Evolutionary conservation across 2,113 vertebrate genomes (phyloP), one percentile per base, ranked within the genome.

Genomic region (Hippolais icterina): DNA sequence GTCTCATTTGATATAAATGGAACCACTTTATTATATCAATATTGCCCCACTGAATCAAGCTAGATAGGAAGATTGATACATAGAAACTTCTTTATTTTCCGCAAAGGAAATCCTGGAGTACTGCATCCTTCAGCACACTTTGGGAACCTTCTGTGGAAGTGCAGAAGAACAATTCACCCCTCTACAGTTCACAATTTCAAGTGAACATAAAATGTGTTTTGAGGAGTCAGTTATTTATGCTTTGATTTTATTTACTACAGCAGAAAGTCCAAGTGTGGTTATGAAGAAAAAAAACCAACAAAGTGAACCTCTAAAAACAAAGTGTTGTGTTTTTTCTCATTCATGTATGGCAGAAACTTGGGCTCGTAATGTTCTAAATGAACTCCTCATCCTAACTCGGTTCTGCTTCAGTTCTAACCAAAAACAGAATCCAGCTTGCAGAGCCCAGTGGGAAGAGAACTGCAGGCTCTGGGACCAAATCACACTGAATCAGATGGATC

Each of bases 1-100:
- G 85, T 47, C 88, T 76, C 68, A 63, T 92, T 60, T 81, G 71
- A 96, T 92, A 77, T 60, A 88, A 96, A 93, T 46, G 56, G 92
- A 92, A 81, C 49, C 80, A 82, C 85, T 96, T 93, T 74, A 60
- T 97, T 90, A 84, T 35, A 92, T 68, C 72, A 89, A 78, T 84
- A 95, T 86, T 78, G 61, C 72, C 65, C 59, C 64, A 87, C 64
- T 88, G 88, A 92, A 93, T 92, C 83, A 93, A 89, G 72, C 52
- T 29, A 74, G 87, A 92, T 68, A 79, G 37, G 37, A 78, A 80
- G 75, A 93, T 42, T 94, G 96, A 94, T 93, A 90, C 20, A 60
- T 0, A 81, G 71, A 74, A 94, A 86, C 10, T 5, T 90, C 56
- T 33, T 94, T 96, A 86, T 90, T 91, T 95, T 83, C 83, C 20